Evolutionary conservation across 2,113 vertebrate genomes (phyloP), one percentile per base, ranked within the genome.

Genomic region (Oncorhynchus masou): DNA sequence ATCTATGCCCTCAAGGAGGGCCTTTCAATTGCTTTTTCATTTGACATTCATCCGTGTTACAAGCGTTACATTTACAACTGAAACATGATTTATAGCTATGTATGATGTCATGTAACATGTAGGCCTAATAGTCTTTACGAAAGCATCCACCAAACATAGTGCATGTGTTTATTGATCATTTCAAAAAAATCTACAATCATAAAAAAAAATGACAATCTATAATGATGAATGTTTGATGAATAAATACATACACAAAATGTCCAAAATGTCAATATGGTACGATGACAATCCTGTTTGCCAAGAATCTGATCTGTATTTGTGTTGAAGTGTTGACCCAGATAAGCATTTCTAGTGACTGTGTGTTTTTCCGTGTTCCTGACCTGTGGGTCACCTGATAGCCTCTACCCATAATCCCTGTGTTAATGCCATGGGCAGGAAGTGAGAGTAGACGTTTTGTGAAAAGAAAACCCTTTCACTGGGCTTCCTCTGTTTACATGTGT

Each of bases 401-500:
- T 91, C 29, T 89, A 91, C 82, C 88, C 80, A 87, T 92, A 93
- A 92, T 89, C 86, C 90, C 86, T 82, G 76, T 88, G 83, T 89
- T 94, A 94, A 94, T 91, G 91, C 90, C 89, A 84, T 83, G 15
- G 12, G 91, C 90, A 94, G 92, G 91, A 94, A 94, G 92, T 90
- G 89, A 93, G 93, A 94, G 92, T 87, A 86, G 87, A 91, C 88
- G 7, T 76, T 92, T 92, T 91, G 87, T 79, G 89, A 80, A 89
- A 89, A 88, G 89, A 90, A 73, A 71, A 65, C 51, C 51, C 51
- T 54, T 54, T 54, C 51, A 54, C 51, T 54, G 51, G 51, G 16
- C 79, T 71, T 84, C 39, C 93, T 93, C 93, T 93, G 91, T 54
- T 54, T 54, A 85, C 89, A 90, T 90, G 88, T 91, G 91, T 92